Base-by-base conservation (phyloP, 2,888 invertebrate species). In the Pollenia angustigena region DNA sequence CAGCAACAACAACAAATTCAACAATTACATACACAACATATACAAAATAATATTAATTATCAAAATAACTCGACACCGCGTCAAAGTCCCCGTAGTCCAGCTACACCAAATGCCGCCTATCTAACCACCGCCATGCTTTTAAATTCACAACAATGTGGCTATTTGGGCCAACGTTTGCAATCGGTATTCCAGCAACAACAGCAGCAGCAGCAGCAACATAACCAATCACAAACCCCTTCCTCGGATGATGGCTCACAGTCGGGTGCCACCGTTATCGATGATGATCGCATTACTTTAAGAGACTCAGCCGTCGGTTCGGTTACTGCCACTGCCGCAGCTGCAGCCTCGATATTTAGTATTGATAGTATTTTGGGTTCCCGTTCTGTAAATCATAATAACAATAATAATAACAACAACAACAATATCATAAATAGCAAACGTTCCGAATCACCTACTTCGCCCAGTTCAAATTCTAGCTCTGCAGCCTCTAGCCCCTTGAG, bases 281-380 rank as follows among this genome's bases (percentile, higher is more conserved):
- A 92, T 64, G 92, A 93, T 40, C 90, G 92, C 10, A 85, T 90
- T 40, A 62, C 83, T 0, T 62, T 85, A 48, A 86, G 88, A 58
- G 79, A 87, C 4, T 50, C 83, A 16, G 50, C 64, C 71, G 72
- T 68, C 66, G 44, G 60, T 78, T 52, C 85, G 71, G 84, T 81
- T 42, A 89, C 90, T 11, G 90, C 92, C 9, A 94, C 95, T 90
- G 91, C 91, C 0, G 91, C 93, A 2, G 94, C 95, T 91, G 94
- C 95, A 0, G 94, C 95, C 32, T 96, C 96, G 7, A 94, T 97
- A 87, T 97, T 97, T 93, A 97, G 97, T 90, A 97, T 97, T 91
- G 97, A 97, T 93, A 97, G 97, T 94, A 97, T 97, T 90, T 94
- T 97, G 92, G 89, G 89, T 68, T 96, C 97, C 75, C 89, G 92